phyloP scores from a whole-genome alignment of 2,113 vertebrate genomes.

The Okapia johnstoni region DNA sequence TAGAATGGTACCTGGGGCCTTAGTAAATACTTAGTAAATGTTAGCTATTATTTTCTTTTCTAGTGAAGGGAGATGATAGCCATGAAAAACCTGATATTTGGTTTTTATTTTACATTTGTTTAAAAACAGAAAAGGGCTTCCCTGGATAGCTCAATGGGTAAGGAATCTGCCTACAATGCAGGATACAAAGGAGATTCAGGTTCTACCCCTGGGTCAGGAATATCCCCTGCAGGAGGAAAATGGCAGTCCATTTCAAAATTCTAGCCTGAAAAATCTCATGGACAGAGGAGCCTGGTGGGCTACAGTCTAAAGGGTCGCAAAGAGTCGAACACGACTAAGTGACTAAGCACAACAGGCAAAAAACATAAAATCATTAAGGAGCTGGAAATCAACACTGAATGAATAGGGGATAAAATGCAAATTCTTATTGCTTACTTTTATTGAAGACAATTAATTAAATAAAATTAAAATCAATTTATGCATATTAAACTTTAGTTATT shows the following conservation, averaged over 20 bases:
- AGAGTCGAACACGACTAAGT: background rate
- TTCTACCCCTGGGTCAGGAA: background rate
- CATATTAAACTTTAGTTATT: background rate
- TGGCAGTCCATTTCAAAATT: background rate
- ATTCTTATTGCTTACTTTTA: background rate
- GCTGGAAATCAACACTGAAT: background rate
- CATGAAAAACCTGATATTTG: background rate
- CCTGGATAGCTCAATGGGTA: background rate
- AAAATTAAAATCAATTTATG: background rate
- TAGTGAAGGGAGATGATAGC: background rate
- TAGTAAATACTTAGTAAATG: background rate
- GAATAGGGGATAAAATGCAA: background rate
- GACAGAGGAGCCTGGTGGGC: background rate
- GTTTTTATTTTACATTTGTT: background rate
- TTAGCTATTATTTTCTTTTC: background rate
- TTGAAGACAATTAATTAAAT: conserved; percentile 1
- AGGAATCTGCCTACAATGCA: background rate
- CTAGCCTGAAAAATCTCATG: background rate
- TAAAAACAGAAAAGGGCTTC: background rate
- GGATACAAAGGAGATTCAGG: background rate
- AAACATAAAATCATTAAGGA: background rate
- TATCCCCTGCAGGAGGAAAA: background rate
- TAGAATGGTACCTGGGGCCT: background rate
- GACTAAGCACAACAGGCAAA: background rate
- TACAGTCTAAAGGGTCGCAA: background rate